Evolutionary conservation across 2,797 vertebrate genomes (phyloP).

Genomic region (Tolypeutes matacus): DNA sequence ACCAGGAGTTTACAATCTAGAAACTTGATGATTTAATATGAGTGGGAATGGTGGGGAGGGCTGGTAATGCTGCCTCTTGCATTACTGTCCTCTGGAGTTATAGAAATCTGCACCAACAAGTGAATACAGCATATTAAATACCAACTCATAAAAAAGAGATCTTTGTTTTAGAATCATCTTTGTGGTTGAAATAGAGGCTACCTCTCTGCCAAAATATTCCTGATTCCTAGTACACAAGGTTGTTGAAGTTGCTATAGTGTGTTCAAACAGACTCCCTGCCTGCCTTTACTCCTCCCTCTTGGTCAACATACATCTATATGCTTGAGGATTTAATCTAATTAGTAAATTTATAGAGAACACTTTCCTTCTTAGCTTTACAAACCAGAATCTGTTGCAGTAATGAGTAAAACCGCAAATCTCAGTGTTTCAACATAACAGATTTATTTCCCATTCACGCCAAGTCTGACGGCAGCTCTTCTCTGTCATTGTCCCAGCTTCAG

Average conservation of each 20-base stretch:
- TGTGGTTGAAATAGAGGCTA: constrained; percentile 2
- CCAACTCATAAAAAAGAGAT: neutral
- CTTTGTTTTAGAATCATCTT: constrained; percentile 20
- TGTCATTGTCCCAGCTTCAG: neutral
- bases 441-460: neutral
- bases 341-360: neutral
- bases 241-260: constrained; percentile 50
- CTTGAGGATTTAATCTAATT: neutral
- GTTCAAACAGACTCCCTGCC: constrained; percentile 37
- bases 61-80: neutral
- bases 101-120: neutral
- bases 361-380: neutral
- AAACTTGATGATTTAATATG: neutral
- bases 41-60: neutral
- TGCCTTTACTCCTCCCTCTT: neutral
- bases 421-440: neutral
- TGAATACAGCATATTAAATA: constrained; percentile 29
- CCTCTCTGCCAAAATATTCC: neutral
- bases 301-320: neutral
- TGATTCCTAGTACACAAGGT: neutral
- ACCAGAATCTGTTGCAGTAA: neutral
- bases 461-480: neutral
- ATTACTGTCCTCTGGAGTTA: neutral
- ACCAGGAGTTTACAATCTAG: neutral
- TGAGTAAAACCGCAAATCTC: neutral